Evolutionary conservation across 1,140 invertebrate species (phyloP).

Genomic region (Aporrectodea caliginosa): DNA sequence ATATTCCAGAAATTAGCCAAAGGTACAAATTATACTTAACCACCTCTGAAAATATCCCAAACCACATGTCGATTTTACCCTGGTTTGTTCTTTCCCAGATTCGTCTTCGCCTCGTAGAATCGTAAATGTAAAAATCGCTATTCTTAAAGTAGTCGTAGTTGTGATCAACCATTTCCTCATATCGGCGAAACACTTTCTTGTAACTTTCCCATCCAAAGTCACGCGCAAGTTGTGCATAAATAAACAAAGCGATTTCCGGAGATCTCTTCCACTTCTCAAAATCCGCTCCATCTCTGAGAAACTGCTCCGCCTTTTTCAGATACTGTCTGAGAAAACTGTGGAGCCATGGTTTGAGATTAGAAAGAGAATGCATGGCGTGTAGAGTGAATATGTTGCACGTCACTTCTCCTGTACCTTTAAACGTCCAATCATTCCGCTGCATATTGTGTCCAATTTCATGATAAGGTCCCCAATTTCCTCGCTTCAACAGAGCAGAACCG

Average conservation of each 20-base stretch:
- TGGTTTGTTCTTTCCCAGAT: constrained; percentile 24
- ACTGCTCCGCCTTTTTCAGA: constrained; percentile 18
- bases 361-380: constrained; percentile 36
- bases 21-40: constrained; percentile 29
- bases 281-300: constrained; percentile 34
- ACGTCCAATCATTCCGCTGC: constrained; percentile 37
- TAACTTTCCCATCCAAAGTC: constrained; percentile 34
- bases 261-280: constrained; percentile 28
- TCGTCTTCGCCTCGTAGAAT: too few relatives aligned
- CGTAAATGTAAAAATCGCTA: too few relatives aligned
- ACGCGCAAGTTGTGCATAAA: constrained; percentile 33
- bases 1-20: constrained; percentile 33
- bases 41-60: constrained; percentile 28
- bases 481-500: constrained; percentile 7
- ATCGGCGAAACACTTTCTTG: constrained; percentile 34
- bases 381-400: constrained; percentile 41
- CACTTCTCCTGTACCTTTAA: constrained; percentile 37
- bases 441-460: constrained; percentile 42
- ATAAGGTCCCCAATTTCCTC: constrained; percentile 38
- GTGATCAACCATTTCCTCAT: constrained; percentile 18
- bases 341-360: constrained; percentile 29
- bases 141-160: constrained; percentile 21
- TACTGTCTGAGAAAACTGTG: constrained; percentile 34
- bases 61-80: constrained; percentile 34
- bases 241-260: constrained; percentile 30